A percentile compares a stretch with the other conserved stretches of the same genome.
Evolutionary conservation across 2,888 invertebrate species (phyloP).

Genomic region (Brachynemurus nebulosus): DNA sequence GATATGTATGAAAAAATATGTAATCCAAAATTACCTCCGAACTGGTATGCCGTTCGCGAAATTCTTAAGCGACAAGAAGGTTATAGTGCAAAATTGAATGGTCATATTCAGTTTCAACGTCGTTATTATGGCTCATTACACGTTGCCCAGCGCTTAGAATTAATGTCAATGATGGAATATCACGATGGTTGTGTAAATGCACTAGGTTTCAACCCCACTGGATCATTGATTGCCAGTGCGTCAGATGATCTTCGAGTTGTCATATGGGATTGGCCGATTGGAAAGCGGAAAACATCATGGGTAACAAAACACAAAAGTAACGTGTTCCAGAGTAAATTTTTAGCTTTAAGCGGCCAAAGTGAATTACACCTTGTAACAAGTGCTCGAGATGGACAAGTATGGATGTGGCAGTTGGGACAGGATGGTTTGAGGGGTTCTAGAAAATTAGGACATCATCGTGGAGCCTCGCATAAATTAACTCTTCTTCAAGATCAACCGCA

Average conservation of each 20-base stretch:
- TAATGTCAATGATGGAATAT: conserved; percentile 58
- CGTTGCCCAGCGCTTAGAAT: conserved; percentile 66
- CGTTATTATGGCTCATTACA: conserved; percentile 71
- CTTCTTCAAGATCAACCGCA: conserved; percentile 62
- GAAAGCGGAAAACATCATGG: conserved; percentile 48
- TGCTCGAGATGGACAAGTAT: conserved; percentile 75
- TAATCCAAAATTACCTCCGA: conserved; percentile 41
- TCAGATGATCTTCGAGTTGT: conserved; percentile 80
- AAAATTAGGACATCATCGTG: conserved; percentile 51
- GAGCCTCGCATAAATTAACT: conserved; percentile 76
- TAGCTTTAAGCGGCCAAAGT: conserved; percentile 52
- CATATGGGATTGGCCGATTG: conserved; percentile 83
- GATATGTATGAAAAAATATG: conserved; percentile 7
- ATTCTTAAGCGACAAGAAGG: conserved; percentile 51
- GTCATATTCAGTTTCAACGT: conserved; percentile 41
- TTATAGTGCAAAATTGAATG: conserved; percentile 29
- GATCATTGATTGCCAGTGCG: conserved; percentile 68
- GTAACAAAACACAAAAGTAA: conserved; percentile 75
- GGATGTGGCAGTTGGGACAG: conserved; percentile 42
- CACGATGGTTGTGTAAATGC: conserved; percentile 89
- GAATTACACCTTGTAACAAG: conserved; percentile 78
- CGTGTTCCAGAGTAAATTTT: conserved; percentile 84
- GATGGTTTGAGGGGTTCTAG: conserved; percentile 35
- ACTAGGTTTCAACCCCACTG: conserved; percentile 72
- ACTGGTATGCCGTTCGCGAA: conserved; percentile 52